Conservation (phyloP, 2,113 vertebrate species). For the Noctilio leporinus region DNA sequence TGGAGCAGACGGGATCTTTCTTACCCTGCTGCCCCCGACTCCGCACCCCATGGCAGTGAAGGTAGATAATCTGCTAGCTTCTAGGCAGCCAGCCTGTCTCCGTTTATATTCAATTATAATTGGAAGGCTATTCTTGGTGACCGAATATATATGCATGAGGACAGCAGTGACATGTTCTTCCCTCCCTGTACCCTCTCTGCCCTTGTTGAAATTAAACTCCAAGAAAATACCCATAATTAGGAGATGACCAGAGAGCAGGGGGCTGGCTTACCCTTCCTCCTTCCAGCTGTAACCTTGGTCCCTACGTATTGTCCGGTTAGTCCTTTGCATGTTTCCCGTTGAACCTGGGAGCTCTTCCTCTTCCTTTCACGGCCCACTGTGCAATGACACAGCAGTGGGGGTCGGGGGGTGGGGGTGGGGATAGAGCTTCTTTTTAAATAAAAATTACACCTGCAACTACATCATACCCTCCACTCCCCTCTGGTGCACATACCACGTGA, state of each 20-base stretch:
- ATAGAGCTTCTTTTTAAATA: constrained; percentile 23
- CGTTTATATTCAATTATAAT: neutral
- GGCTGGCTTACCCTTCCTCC: neutral
- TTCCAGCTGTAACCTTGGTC: neutral
- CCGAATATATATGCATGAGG: neutral
- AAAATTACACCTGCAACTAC: neutral
- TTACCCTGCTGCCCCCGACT: neutral
- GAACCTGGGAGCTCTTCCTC: neutral
- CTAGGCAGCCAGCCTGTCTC: neutral
- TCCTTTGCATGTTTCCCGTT: neutral
- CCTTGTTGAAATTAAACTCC: constrained; percentile 16
- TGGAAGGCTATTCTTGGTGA: neutral
- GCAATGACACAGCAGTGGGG: constrained; percentile 47
- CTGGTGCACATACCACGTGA: neutral
- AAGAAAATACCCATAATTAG: constrained; percentile 9
- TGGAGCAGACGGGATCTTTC: neutral
- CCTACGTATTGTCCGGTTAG: neutral
- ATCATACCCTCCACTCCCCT: constrained; percentile 23
- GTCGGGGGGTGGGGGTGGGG: neutral
- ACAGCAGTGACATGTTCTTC: neutral
- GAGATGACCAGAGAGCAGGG: neutral
- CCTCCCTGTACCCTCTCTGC: neutral
- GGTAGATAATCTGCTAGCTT: neutral
- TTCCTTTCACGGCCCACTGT: constrained; percentile 8
- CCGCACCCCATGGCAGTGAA: neutral